Percentiles rank a stretch among this genome's conserved stretches.
phyloP scores from a whole-genome alignment of 2,888 invertebrate species.

The Chrysomela aeneicollis region DNA sequence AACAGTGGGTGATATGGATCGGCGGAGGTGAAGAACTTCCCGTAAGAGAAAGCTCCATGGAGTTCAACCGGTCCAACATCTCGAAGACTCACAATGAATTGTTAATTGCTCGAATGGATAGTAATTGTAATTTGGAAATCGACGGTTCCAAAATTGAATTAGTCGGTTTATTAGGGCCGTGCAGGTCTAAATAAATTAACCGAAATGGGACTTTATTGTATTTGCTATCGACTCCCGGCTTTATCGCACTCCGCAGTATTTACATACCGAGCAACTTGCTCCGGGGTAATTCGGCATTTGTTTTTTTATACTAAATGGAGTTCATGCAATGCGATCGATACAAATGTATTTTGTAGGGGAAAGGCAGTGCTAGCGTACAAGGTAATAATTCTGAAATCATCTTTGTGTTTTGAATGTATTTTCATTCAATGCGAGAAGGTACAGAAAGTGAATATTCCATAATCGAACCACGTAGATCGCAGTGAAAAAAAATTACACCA shows the following conservation, averaged over 20 bases:
- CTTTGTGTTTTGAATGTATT: too few relatives aligned
- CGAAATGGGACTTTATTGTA: conserved; percentile 43
- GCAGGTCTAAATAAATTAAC: conserved; percentile 42
- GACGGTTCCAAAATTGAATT: conserved; percentile 40
- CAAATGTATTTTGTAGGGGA: background rate
- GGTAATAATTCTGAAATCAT: too few relatives aligned
- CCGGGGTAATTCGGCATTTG: background rate
- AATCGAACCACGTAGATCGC: too few relatives aligned
- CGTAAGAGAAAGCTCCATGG: too few relatives aligned
- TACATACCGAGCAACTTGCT: conserved; percentile 5
- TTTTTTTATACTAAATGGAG: background rate
- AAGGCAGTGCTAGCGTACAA: too few relatives aligned
- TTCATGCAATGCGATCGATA: background rate
- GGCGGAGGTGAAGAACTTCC: too few relatives aligned
- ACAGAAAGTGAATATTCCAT: too few relatives aligned
- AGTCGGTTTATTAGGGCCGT: conserved; percentile 40
- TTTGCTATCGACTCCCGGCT: conserved; percentile 37
- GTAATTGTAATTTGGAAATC: conserved; percentile 44
- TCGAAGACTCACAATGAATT: conserved; percentile 21
- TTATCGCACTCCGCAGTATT: conserved; percentile 10
- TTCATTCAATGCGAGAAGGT: too few relatives aligned
- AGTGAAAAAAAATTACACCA: too few relatives aligned
- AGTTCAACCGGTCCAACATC: conserved; percentile 22
- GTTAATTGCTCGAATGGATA: conserved; percentile 41
- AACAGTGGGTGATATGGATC: too few relatives aligned